Conservation (phyloP, 2,113 vertebrate species). For the Mus spicilegus region DNA sequence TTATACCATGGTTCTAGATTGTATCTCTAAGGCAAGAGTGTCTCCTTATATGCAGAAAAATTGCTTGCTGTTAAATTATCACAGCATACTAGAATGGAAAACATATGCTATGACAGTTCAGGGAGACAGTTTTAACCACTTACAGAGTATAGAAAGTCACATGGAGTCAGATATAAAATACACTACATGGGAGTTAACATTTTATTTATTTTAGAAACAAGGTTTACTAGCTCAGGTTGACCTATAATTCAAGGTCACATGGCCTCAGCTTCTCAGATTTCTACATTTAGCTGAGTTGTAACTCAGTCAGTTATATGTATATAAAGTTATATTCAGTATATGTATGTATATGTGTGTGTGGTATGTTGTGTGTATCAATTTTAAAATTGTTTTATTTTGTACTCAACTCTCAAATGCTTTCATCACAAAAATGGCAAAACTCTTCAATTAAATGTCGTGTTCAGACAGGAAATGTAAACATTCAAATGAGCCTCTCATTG, state of each 20-base stretch:
- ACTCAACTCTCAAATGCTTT: slow-evolving; percentile 52
- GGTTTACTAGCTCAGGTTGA: neutral
- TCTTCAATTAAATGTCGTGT: slow-evolving; percentile 47
- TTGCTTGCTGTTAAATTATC: slow-evolving; percentile 32
- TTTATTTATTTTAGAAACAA: neutral
- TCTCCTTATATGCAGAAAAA: neutral
- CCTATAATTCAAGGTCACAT: neutral
- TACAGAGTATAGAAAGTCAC: slow-evolving; percentile 10
- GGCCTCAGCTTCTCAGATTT: too few species aligned
- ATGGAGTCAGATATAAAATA: neutral
- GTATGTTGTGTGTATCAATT: neutral
- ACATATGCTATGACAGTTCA: neutral
- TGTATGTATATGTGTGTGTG: too few species aligned
- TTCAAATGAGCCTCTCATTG: slow-evolving; percentile 41
- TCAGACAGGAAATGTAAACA: slow-evolving; percentile 57
- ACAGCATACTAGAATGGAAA: neutral
- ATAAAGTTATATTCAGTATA: too few species aligned
- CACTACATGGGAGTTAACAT: neutral
- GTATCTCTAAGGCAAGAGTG: neutral
- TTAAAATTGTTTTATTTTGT: slow-evolving; percentile 60
- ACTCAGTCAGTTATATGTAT: too few species aligned
- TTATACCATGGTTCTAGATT: neutral
- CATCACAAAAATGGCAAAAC: slow-evolving; percentile 13
- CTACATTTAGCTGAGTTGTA: neutral
- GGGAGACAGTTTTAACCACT: slow-evolving; percentile 10